Base-by-base conservation (phyloP, 2,113 vertebrate species). In the Pogonocichla stellata region DNA sequence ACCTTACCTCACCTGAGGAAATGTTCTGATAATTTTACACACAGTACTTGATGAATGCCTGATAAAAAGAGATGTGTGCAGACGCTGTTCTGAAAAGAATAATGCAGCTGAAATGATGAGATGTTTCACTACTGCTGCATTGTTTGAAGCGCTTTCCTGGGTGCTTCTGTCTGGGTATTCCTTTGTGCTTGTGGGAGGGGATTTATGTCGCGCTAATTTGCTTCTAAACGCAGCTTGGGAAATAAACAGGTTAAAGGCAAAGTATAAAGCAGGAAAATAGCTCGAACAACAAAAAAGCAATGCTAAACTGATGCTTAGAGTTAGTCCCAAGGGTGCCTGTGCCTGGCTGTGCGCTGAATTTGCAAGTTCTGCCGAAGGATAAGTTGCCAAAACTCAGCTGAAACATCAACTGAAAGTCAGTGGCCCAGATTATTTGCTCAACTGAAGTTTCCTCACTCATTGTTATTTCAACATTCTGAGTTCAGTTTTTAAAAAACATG, bases 381-480 rank as follows among this genome's bases (percentile, higher is more conserved):
- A n/a, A 54, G 67, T 86, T 95, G 56, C 67, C 74, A 95, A 93
- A 93, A 93, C 80, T 92, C 74, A 80, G 87, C 92, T 77, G 85
- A 93, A 95, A 77, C 10, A 34, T 73, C 73, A 71, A 5, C 17
- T 82, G 65, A 91, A 42, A 80, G 77, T 64, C 34, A 71, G 72
- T 71, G 69, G 29, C 72, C 94, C 64, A 78, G 88, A 70, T 58
- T 57, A 80, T 80, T 94, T 86, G 57, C 79, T 92, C 8, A 28
- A 11, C 43, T 93, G 60, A 86, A 83, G 65, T 78, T 92, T 85
- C 42, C 34, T 80, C 25, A 4, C 25, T 89, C 36, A 36, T 71
- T 53, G 61, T 93, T 95, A 86, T 86, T 93, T 83, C 88, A 96
- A 92, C 19, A 86, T 18, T 79, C 11, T 10, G 25, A 91, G 13